Evolutionary conservation across 2,113 vertebrate genomes (phyloP).

Genomic region (Syrrhaptes paradoxus): DNA sequence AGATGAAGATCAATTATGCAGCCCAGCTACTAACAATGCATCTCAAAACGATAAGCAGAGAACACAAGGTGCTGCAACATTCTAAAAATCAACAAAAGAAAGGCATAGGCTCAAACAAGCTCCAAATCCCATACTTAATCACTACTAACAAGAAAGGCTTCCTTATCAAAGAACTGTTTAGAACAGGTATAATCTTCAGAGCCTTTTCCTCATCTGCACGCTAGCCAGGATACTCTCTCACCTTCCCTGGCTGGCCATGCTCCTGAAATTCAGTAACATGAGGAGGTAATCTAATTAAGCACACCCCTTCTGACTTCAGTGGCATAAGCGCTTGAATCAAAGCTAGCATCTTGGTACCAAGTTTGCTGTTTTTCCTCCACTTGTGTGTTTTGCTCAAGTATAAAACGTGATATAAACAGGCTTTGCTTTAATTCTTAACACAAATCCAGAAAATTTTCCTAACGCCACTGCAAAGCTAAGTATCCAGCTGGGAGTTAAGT

Average conservation of each 20-base stretch:
- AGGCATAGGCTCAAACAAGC: conserved; percentile 40
- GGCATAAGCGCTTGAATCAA: neutral
- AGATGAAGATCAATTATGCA: conserved; percentile 75
- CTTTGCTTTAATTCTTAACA: conserved; percentile 49
- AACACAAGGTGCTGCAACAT: conserved; percentile 59
- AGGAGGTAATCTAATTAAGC: neutral
- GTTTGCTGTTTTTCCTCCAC: neutral
- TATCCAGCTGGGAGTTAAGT: conserved; percentile 8
- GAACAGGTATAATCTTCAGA: neutral
- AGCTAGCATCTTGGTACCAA: neutral
- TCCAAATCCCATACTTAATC: conserved; percentile 31
- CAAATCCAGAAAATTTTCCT: conserved; percentile 33
- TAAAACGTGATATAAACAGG: neutral
- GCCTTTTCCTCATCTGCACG: neutral
- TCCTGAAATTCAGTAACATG: neutral
- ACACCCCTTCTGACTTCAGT: neutral
- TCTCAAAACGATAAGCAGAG: conserved; percentile 69
- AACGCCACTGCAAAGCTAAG: conserved; percentile 15
- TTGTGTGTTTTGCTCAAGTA: neutral
- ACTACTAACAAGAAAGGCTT: conserved; percentile 34
- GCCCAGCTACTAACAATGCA: conserved; percentile 72
- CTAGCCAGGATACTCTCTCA: neutral
- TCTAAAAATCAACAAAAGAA: conserved; percentile 73
- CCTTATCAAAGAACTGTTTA: neutral
- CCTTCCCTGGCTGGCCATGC: neutral